Conservation (phyloP, 2,888 invertebrate species). For the Cantharis lateralis region DNA sequence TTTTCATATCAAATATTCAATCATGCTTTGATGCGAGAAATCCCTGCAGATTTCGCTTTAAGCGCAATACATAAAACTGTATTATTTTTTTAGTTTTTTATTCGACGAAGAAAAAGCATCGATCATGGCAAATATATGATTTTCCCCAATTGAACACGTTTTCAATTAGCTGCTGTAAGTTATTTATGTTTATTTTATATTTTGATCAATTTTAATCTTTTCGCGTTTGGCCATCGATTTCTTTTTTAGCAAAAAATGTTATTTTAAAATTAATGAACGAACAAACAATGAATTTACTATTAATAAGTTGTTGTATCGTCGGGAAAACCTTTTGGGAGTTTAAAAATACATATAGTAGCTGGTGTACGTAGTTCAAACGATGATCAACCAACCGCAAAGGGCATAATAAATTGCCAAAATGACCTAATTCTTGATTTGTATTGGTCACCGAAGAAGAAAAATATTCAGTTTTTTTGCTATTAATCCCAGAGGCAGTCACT, state of each 20-base stretch:
- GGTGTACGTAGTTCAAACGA: too few relatives aligned
- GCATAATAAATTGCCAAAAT: too few relatives aligned
- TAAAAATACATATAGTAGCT: too few relatives aligned
- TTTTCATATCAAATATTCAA: slow-evolving; percentile 1
- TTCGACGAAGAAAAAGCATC: neutral
- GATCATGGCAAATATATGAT: neutral
- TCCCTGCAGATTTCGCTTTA: neutral
- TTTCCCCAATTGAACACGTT: neutral
- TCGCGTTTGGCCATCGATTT: too few relatives aligned
- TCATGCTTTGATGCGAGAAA: neutral
- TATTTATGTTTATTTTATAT: neutral
- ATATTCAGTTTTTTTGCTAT: too few relatives aligned
- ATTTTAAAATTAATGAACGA: neutral
- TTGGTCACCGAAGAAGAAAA: too few relatives aligned
- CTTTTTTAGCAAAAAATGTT: neutral
- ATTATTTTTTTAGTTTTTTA: neutral
- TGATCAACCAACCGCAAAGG: too few relatives aligned
- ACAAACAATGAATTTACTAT: too few relatives aligned
- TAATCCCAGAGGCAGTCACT: too few relatives aligned
- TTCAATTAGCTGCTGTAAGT: neutral
- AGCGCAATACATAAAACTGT: neutral
- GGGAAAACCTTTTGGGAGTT: too few relatives aligned
- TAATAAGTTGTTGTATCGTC: too few relatives aligned
- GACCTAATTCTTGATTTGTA: too few relatives aligned
- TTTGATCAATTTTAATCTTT: neutral